phyloP scores from a whole-genome alignment of 2,888 invertebrate species.

The Ichneumoninae sp. region DNA sequence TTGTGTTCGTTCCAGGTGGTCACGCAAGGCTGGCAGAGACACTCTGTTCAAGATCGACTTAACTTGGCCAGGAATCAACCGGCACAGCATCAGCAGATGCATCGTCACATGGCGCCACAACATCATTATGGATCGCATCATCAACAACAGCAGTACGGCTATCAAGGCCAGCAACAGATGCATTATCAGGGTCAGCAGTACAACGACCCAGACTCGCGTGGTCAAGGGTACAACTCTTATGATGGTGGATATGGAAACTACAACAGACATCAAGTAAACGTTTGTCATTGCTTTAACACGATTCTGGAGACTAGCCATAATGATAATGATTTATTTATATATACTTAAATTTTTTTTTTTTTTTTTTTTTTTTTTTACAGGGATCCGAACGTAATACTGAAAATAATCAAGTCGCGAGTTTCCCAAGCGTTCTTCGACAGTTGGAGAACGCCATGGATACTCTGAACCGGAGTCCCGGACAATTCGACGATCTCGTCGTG shows the following conservation, averaged over 20 bases:
- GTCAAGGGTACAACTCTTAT: conserved; percentile 64
- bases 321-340: conserved; percentile 9
- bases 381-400: conserved; percentile 63
- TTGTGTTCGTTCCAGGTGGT: not conserved
- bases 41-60: conserved; percentile 79
- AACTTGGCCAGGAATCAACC: conserved; percentile 71
- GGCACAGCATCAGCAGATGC: conserved; percentile 60
- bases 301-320: not conserved
- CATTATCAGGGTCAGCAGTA: conserved; percentile 69
- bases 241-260: conserved; percentile 73
- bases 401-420: conserved; percentile 69
- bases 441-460: conserved; percentile 90
- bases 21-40: conserved; percentile 60
- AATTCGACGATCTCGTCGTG: conserved; percentile 90
- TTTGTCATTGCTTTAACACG: not conserved
- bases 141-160: conserved; percentile 66
- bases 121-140: conserved; percentile 69
- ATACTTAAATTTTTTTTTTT: not conserved
- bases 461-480: conserved; percentile 92
- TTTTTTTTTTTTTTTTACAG: conserved; percentile 34
- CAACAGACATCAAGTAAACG: conserved; percentile 73
- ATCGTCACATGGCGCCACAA: conserved; percentile 68
- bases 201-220: conserved; percentile 56
- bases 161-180: conserved; percentile 66
- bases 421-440: conserved; percentile 84